phyloP scores from a whole-genome alignment of 2,888 invertebrate species.

The Phyto melanocephala region DNA sequence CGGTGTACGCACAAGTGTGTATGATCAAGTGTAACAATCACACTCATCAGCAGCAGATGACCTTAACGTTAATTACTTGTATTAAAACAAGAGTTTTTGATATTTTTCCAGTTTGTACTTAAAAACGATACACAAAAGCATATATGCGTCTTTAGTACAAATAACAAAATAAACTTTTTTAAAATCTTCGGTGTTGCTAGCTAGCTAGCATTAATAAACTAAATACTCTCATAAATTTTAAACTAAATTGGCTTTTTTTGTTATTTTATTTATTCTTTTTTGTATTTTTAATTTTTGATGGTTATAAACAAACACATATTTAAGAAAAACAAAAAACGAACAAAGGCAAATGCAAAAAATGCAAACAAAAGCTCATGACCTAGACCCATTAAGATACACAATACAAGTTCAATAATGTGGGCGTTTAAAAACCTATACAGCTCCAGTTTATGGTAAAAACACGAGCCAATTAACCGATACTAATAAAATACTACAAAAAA shows the following conservation, averaged over 20 bases:
- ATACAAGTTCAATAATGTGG: slow-evolving; percentile 40
- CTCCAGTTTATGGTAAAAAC: slow-evolving; percentile 53
- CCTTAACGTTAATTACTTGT: slow-evolving; percentile 60
- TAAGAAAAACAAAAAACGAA: too few relatives aligned
- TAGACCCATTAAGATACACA: not conserved
- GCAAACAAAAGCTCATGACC: not conserved
- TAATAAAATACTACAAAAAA: slow-evolving; percentile 29
- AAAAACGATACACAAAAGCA: slow-evolving; percentile 28
- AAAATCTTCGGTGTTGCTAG: too few relatives aligned
- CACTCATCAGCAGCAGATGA: slow-evolving; percentile 41
- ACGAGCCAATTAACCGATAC: slow-evolving; percentile 28
- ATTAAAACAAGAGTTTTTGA: slow-evolving; percentile 25
- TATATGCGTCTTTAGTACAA: too few relatives aligned
- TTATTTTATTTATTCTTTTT: slow-evolving; percentile 2
- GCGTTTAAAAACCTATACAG: slow-evolving; percentile 59
- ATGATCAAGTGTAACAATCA: too few relatives aligned
- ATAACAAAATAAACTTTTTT: too few relatives aligned
- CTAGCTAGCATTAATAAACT: too few relatives aligned
- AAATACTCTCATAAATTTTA: slow-evolving; percentile 19
- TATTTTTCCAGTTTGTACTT: not conserved
- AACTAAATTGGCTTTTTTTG: slow-evolving; percentile 41
- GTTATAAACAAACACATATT: slow-evolving; percentile 14
- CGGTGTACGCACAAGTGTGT: too few relatives aligned
- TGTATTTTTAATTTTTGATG: slow-evolving; percentile 1
- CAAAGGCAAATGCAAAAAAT: slow-evolving; percentile 3